These are phyloP conservation scores for Cyanoliseus patagonus DNA, from an alignment of 2,113 vertebrate genomes.

Conservation along the genomic window DNA sequence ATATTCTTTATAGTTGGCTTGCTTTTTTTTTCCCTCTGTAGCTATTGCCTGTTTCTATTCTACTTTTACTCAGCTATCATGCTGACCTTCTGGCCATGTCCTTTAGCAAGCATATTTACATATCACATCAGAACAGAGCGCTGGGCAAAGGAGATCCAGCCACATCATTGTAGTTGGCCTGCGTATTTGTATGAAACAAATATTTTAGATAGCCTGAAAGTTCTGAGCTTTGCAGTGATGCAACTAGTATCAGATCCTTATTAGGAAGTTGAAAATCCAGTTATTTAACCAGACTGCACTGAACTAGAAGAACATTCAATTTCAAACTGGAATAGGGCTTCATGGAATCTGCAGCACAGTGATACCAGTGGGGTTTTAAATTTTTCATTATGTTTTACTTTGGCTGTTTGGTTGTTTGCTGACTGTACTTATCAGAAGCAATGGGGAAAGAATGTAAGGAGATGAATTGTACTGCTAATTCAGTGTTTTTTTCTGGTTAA, in stretches of 20 bases:
- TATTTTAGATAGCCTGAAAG: not conserved
- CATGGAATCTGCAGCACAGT: not conserved
- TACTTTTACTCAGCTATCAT: not conserved
- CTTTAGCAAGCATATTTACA: not conserved
- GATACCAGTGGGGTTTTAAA: not conserved
- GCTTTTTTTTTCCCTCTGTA: not conserved
- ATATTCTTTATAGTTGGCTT: not conserved
- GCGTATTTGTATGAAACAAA: not conserved
- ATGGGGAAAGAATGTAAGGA: not conserved
- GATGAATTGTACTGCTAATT: slow-evolving; percentile 21
- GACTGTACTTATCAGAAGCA: not conserved
- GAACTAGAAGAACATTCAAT: not conserved
- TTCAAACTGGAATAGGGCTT: not conserved
- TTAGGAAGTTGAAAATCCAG: not conserved
- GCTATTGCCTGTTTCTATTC: not conserved
- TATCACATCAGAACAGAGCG: not conserved
- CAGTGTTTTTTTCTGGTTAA: slow-evolving; percentile 25
- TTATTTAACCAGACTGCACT: not conserved
- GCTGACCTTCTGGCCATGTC: not conserved
- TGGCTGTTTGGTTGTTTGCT: slow-evolving; percentile 2
- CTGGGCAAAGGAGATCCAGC: not conserved
- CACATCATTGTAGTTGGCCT: not conserved
- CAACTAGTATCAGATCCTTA: not conserved
- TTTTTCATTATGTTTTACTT: not conserved
- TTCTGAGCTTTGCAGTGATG: not conserved